Conservation (phyloP, 2,113 vertebrate species). For the Neotragus pygmaeus region DNA sequence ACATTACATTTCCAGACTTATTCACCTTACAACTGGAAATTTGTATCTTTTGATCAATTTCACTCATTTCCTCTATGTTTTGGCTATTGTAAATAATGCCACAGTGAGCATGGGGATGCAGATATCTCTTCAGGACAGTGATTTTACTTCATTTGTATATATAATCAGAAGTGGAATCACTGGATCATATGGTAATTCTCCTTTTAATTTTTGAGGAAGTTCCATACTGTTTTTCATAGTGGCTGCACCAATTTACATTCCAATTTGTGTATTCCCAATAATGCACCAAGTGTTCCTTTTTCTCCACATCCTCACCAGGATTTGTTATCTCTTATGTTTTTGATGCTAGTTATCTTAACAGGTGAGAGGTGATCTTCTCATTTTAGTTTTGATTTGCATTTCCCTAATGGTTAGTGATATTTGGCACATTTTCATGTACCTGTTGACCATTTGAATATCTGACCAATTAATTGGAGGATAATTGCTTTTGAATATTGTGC, state of each 20-base stretch:
- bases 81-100: background rate
- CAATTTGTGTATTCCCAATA: background rate
- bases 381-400: background rate
- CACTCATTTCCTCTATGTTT: background rate
- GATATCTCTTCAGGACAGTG: background rate
- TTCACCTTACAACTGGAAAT: background rate
- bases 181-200: background rate
- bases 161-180: background rate
- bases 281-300: background rate
- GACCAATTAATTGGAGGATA: background rate
- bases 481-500: background rate
- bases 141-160: background rate
- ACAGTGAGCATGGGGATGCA: background rate
- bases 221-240: background rate
- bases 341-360: background rate
- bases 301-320: background rate
- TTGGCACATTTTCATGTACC: background rate
- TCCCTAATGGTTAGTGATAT: background rate
- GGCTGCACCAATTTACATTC: background rate
- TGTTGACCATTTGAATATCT: background rate
- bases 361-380: background rate
- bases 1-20: background rate
- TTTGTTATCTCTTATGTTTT: background rate
- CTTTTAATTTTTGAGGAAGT: background rate
- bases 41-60: background rate